phyloP scores from a whole-genome alignment of 2,797 vertebrate genomes.

The Aratinga solstitialis region DNA sequence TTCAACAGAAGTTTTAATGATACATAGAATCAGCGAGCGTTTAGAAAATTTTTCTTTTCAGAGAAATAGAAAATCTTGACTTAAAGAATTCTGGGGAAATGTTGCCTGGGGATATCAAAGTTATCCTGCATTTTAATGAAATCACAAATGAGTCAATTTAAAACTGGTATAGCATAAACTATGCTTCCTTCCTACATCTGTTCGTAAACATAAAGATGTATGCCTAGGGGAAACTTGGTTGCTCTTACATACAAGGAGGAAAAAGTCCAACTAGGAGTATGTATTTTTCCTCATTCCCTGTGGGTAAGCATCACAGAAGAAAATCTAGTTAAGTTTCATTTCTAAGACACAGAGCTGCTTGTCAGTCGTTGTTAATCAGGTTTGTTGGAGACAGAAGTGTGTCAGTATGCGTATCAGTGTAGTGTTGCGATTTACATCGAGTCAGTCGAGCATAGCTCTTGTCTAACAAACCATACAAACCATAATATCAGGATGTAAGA shows the following conservation, averaged over 20 bases:
- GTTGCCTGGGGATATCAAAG: conserved; percentile 49
- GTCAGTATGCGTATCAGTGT: not conserved
- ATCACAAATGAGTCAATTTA: conserved; percentile 65
- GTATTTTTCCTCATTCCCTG: not conserved
- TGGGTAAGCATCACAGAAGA: conserved; percentile 25
- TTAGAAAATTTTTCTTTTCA: conserved; percentile 24
- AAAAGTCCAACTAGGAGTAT: not conserved
- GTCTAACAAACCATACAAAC: conserved; percentile 31
- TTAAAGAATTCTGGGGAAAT: conserved; percentile 33
- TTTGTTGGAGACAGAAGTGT: not conserved
- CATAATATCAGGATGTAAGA: not conserved
- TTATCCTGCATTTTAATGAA: conserved; percentile 67
- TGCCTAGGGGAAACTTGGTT: conserved; percentile 20
- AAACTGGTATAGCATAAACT: conserved; percentile 49
- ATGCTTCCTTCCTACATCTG: conserved; percentile 52
- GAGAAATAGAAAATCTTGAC: conserved; percentile 28
- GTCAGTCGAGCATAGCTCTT: not conserved
- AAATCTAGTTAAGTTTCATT: conserved; percentile 27
- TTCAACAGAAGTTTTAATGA: conserved; percentile 14
- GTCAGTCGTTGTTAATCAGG: conserved; percentile 36
- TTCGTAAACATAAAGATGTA: conserved; percentile 33
- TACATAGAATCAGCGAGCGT: not conserved
- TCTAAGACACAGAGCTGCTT: not conserved
- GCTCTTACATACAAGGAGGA: not conserved
- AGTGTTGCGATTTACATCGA: not conserved